Evolutionary conservation across 1,140 invertebrate genomes (phyloP).

Genomic region (Cydia strobilella): DNA sequence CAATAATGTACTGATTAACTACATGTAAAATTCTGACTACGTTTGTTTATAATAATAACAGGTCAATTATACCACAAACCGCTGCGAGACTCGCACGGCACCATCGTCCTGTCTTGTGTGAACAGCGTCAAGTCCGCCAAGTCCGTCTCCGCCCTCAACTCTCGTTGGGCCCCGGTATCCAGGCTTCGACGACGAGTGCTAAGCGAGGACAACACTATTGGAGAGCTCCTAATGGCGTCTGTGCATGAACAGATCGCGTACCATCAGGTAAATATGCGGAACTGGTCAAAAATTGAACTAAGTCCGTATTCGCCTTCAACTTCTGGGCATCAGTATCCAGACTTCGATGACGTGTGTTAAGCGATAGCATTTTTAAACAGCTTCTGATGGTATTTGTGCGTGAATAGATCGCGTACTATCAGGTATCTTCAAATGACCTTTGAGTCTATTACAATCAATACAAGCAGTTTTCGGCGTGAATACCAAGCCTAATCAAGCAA

Average conservation of each 20-base stretch:
- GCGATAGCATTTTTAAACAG: constrained; percentile 88
- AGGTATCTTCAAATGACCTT: constrained; percentile 63
- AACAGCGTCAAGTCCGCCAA: constrained; percentile 92
- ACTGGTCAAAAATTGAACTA: constrained; percentile 82
- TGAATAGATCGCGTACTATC: constrained; percentile 95
- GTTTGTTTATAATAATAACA: constrained; percentile 38
- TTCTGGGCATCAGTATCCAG: constrained; percentile 93
- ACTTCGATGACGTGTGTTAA: constrained; percentile 82
- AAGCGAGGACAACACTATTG: constrained; percentile 87
- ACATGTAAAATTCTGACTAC: background rate
- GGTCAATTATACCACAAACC: constrained; percentile 96
- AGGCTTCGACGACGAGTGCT: constrained; percentile 85
- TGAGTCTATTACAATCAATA: too few relatives aligned
- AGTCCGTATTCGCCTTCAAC: constrained; percentile 92
- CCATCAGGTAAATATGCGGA: constrained; percentile 83
- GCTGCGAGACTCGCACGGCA: constrained; percentile 92
- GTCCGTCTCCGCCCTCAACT: constrained; percentile 90
- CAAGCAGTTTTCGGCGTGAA: too few relatives aligned
- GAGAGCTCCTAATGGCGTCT: constrained; percentile 90
- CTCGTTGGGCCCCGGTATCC: constrained; percentile 91
- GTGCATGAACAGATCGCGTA: constrained; percentile 95
- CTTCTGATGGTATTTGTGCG: constrained; percentile 91
- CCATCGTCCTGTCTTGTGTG: constrained; percentile 93
- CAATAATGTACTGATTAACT: too few relatives aligned
- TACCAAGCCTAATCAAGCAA: too few relatives aligned